Evolutionary conservation across 2,797 vertebrate species (phyloP).

Genomic region (Thripadectes ignobilis): DNA sequence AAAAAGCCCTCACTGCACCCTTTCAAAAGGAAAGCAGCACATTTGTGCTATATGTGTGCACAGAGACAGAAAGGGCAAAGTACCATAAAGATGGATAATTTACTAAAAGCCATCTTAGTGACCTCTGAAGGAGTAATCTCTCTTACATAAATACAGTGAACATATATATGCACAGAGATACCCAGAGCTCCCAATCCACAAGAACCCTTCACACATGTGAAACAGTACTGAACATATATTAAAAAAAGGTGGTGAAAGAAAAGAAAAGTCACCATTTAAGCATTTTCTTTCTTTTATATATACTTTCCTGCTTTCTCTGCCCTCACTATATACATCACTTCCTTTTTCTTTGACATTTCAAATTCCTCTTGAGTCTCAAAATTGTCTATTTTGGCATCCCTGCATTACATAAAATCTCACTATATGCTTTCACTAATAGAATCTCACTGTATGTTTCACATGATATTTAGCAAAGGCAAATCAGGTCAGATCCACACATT

Average conservation of each 20-base stretch:
- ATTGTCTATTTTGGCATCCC: neutral
- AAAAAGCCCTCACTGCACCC: neutral
- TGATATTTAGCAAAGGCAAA: neutral
- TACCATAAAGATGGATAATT: neutral
- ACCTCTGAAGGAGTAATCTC: neutral
- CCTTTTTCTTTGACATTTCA: neutral
- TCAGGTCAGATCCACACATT: fast-evolving
- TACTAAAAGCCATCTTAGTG: neutral
- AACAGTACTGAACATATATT: neutral
- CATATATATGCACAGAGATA: neutral
- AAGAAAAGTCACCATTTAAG: neutral
- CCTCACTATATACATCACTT: neutral
- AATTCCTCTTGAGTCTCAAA: neutral
- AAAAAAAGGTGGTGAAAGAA: neutral
- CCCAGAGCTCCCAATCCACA: neutral
- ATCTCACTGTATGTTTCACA: neutral
- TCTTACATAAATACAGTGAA: neutral
- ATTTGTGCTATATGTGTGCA: fast-evolving
- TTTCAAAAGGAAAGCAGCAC: neutral
- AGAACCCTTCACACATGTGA: neutral
- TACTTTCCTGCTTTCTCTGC: neutral
- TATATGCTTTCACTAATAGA: neutral
- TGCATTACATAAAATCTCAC: neutral
- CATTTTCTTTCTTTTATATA: neutral
- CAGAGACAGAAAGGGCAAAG: neutral